These are phyloP conservation scores for Leucozona laternaria DNA, from an alignment of 2,888 invertebrate species.

Conservation along the genomic window DNA sequence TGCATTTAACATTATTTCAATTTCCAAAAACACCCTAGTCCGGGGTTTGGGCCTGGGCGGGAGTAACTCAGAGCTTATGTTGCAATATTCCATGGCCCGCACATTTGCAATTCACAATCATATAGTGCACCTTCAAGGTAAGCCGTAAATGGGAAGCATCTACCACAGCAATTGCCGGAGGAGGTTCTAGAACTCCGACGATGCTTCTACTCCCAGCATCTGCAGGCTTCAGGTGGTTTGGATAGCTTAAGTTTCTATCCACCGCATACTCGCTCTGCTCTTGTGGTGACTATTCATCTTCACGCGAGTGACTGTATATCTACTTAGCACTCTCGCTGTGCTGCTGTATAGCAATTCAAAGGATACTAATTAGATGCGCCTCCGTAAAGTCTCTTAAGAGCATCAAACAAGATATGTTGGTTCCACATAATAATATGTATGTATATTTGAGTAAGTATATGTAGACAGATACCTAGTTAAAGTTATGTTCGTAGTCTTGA, in stretches of 20 bases:
- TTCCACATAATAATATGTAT: too few relatives aligned
- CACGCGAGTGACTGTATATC: conserved; percentile 8
- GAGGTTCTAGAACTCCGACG: conserved; percentile 1
- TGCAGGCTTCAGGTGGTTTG: conserved; percentile 27
- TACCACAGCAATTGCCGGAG: conserved; percentile 19
- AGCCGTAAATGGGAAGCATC: conserved; percentile 31
- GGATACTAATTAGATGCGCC: conserved; percentile 56
- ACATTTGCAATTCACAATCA: conserved; percentile 43
- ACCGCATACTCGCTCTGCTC: conserved; percentile 38
- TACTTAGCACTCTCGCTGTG: conserved; percentile 29
- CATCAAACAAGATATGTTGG: conserved; percentile 25
- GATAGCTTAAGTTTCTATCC: conserved; percentile 47
- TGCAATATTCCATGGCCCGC: conserved; percentile 31
- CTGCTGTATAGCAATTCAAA: conserved; percentile 26
- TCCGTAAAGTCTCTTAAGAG: conserved; percentile 30
- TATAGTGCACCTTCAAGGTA: conserved; percentile 36
- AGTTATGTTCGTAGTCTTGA: conserved; percentile 42
- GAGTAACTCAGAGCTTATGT: conserved; percentile 16
- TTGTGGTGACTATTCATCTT: conserved; percentile 45
- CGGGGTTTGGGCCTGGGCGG: neutral
- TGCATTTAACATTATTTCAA: conserved; percentile 30
- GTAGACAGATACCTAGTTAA: neutral
- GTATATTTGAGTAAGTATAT: neutral
- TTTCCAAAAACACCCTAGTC: neutral
- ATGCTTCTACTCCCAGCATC: conserved; percentile 9